A percentile compares a stretch with the other conserved stretches of the same genome.
These are phyloP conservation scores for Drosophila teissieri DNA, from an alignment of 1,140 invertebrate species.

Conservation along the genomic window DNA sequence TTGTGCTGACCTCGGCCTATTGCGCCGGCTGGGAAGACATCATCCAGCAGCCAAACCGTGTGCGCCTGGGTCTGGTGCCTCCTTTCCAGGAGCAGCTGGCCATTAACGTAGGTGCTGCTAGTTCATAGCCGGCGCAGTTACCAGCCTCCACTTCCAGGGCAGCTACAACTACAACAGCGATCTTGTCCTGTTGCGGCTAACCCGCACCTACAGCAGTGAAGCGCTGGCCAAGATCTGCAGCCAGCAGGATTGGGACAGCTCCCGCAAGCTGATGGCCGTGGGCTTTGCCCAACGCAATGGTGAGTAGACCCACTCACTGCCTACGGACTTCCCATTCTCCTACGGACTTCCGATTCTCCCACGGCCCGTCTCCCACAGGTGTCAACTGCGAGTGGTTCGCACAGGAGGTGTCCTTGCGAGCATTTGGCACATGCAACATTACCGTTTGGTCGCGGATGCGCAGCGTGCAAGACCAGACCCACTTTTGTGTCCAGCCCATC, in stretches of 20 bases:
- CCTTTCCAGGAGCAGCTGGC: not conserved
- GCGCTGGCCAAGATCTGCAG: no score
- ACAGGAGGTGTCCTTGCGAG: not conserved
- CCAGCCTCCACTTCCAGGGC: not conserved
- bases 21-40: not conserved
- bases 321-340: no score
- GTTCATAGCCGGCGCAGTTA: not conserved
- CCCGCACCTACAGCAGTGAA: not conserved
- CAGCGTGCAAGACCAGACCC: not conserved
- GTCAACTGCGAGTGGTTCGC: not conserved
- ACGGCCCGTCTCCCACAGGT: not conserved
- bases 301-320: not conserved
- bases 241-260: not conserved
- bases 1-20: constrained; percentile 4
- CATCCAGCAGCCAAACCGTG: not conserved
- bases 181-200: not conserved
- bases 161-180: not conserved
- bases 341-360: no score
- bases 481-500: constrained; percentile 10
- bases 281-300: constrained; percentile 1
- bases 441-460: not conserved
- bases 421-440: not conserved
- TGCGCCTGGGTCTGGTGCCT: not conserved
- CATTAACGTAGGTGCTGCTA: not conserved
- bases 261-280: not conserved